Percentiles rank a stretch among this genome's conserved stretches.
phyloP scores from a whole-genome alignment of 2,113 vertebrate genomes.

The Oryzias woworae region DNA sequence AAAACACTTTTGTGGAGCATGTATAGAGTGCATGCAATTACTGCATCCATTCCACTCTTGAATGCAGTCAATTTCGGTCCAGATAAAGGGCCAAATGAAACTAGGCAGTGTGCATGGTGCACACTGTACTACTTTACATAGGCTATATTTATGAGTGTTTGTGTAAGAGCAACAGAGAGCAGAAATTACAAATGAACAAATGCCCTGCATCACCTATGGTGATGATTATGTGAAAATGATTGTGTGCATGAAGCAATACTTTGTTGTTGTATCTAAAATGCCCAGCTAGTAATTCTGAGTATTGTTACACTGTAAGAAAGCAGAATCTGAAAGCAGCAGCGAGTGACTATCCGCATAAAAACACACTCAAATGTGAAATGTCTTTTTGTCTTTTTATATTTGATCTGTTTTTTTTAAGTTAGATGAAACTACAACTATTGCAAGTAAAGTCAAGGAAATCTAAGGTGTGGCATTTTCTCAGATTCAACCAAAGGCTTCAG shows the following conservation, averaged over 20 bases:
- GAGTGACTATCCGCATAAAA: conserved; percentile 31
- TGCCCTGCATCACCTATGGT: conserved; percentile 48
- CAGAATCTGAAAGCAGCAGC: conserved; percentile 36
- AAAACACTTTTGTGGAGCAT: conserved; percentile 60
- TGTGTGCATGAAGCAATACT: conserved; percentile 27
- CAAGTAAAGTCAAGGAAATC: conserved; percentile 9
- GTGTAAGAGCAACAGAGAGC: conserved; percentile 42
- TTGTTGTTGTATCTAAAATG: conserved; percentile 31
- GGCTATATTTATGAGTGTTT: conserved; percentile 47
- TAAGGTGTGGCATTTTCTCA: conserved; percentile 11
- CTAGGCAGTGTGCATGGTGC: conserved; percentile 39
- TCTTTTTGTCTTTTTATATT: conserved; percentile 29
- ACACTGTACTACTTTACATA: conserved; percentile 40
- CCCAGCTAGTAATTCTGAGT: conserved; percentile 43
- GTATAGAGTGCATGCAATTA: conserved; percentile 72
- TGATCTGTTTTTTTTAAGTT: conserved; percentile 19
- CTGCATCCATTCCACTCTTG: conserved; percentile 69
- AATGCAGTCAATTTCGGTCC: conserved; percentile 69
- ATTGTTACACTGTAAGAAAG: conserved; percentile 14
- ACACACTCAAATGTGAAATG: conserved; percentile 28
- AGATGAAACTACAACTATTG: neutral
- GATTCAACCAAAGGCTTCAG: too few relatives aligned
- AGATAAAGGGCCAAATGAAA: conserved; percentile 71
- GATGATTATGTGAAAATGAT: conserved; percentile 46
- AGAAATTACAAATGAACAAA: conserved; percentile 68